Evolutionary conservation across 2,113 vertebrate genomes (phyloP).

Genomic region (human (Homo sapiens)): DNA sequence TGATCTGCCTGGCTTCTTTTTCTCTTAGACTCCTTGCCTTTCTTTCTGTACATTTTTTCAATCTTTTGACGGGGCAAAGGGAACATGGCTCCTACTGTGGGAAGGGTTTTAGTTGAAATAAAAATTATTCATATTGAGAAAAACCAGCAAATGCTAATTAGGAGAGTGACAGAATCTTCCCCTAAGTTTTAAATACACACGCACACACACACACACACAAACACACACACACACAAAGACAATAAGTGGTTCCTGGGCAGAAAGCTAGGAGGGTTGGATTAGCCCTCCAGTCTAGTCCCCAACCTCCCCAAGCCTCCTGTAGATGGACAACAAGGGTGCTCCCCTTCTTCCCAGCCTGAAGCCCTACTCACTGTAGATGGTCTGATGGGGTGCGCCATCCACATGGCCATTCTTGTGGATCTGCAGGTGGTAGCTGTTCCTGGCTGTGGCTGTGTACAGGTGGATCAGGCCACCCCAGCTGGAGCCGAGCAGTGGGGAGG

Average conservation of each 20-base stretch:
- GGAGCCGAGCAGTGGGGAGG: constrained; percentile 85
- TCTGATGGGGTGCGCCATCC: constrained; percentile 81
- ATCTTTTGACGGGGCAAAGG: background rate
- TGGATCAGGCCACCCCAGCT: constrained; percentile 91
- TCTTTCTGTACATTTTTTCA: background rate
- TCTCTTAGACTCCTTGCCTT: background rate
- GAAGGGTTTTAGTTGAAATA: background rate
- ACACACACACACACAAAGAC: background rate
- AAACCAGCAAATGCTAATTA: background rate
- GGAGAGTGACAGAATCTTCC: background rate
- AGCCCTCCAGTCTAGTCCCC: background rate
- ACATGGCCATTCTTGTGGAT: constrained; percentile 84
- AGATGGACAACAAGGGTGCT: background rate
- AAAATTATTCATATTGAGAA: background rate
- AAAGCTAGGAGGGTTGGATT: background rate
- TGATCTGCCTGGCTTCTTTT: background rate
- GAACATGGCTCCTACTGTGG: background rate
- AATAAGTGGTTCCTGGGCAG: background rate
- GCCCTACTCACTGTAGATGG: constrained; percentile 89
- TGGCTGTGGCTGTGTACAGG: constrained; percentile 84
- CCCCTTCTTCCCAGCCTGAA: background rate
- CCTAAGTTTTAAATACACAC: background rate
- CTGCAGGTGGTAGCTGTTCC: constrained; percentile 93
- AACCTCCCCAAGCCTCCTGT: background rate
- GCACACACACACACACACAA: background rate